Percentiles rank a stretch among this genome's conserved stretches.
Evolutionary conservation across 2,113 vertebrate species (phyloP).

Genomic region (Macrotus californicus): DNA sequence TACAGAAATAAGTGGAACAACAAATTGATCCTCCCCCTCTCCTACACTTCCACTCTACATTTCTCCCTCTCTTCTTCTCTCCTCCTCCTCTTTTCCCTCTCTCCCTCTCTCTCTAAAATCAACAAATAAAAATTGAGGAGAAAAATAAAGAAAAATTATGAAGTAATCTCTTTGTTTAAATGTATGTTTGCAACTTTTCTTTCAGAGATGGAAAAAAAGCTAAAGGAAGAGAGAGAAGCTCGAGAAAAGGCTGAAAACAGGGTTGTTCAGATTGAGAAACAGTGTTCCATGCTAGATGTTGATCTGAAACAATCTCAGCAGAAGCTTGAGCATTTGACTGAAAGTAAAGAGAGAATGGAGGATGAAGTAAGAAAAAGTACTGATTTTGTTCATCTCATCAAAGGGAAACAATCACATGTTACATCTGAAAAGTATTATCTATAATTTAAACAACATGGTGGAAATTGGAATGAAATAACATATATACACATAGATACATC

Average conservation of each 20-base stretch:
- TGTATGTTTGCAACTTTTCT: conserved; percentile 6
- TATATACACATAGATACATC: background rate
- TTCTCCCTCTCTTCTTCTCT: too few species aligned
- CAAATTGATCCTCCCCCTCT: too few species aligned
- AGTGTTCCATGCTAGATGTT: conserved; percentile 97
- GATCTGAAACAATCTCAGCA: conserved; percentile 97
- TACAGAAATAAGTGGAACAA: too few species aligned
- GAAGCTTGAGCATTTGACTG: conserved; percentile 94
- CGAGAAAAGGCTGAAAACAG: conserved; percentile 93
- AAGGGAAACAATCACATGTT: background rate
- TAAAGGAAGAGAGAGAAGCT: conserved; percentile 91
- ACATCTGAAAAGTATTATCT: background rate
- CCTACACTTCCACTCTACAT: too few species aligned
- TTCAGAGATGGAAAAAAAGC: conserved; percentile 95
- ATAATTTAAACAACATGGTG: background rate
- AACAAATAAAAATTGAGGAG: too few species aligned
- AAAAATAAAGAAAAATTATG: background rate
- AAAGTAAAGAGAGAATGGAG: conserved; percentile 95
- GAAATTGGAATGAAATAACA: conserved; percentile 19
- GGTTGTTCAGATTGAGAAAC: conserved; percentile 96
- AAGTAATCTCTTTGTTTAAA: background rate
- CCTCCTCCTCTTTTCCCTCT: too few species aligned
- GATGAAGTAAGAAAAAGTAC: conserved; percentile 86
- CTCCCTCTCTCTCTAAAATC: too few species aligned
- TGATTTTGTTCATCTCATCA: background rate